A percentile compares a stretch with the other conserved stretches of the same genome.
These are phyloP conservation scores for Notothenia rossii DNA, from an alignment of 2,113 vertebrate genomes.

Conservation along the genomic window DNA sequence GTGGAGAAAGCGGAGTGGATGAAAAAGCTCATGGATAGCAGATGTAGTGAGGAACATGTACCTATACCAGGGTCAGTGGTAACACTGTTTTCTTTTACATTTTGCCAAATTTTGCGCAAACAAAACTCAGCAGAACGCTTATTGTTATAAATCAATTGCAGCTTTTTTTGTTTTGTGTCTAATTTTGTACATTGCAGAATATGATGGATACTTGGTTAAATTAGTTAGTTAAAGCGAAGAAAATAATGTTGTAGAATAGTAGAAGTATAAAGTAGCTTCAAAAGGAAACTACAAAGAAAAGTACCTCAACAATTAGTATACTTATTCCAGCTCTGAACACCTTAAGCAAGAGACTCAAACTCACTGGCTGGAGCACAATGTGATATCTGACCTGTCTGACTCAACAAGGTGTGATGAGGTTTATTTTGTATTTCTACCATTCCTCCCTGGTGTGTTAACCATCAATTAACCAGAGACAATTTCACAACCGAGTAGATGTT, in stretches of 20 bases:
- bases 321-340: too few species aligned
- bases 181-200: background rate
- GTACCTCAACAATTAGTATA: too few species aligned
- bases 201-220: background rate
- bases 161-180: background rate
- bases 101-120: background rate
- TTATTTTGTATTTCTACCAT: constrained; percentile 1
- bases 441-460: constrained; percentile 1
- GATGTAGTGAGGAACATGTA: background rate
- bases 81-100: background rate
- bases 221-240: background rate
- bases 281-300: background rate
- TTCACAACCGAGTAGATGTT: background rate
- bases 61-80: background rate
- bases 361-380: background rate
- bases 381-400: background rate
- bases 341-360: background rate
- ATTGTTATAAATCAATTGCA: background rate
- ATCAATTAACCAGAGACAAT: constrained; percentile 13
- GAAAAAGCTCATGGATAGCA: background rate
- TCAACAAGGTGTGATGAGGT: constrained; percentile 5
- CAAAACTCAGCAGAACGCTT: background rate
- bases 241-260: background rate
- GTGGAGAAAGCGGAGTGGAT: constrained; percentile 25
- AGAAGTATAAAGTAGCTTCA: too few species aligned